A percentile compares a stretch with the other conserved stretches of the same genome.
These are phyloP conservation scores for Meloidogyne floridensis DNA, from an alignment of 1,140 invertebrate genomes.

Conservation along the genomic window DNA sequence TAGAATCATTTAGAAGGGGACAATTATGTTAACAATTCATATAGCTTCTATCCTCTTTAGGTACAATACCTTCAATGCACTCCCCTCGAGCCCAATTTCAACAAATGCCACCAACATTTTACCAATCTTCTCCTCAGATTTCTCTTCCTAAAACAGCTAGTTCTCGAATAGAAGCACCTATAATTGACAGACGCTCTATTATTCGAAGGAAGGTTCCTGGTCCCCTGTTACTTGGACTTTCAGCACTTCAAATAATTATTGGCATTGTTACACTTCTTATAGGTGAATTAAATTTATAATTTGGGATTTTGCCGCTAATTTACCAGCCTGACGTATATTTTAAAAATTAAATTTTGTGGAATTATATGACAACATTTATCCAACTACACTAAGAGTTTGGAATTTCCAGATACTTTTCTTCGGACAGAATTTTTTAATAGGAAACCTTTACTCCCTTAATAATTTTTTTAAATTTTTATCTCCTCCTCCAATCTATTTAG, in stretches of 20 bases:
- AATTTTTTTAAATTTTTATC: too few relatives aligned
- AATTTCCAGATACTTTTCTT: too few relatives aligned
- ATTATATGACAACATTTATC: too few relatives aligned
- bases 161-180: not conserved
- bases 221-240: conserved; percentile 28
- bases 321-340: too few relatives aligned
- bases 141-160: not conserved
- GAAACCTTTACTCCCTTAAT: too few relatives aligned
- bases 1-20: too few relatives aligned
- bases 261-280: conserved; percentile 34
- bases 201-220: conserved; percentile 28
- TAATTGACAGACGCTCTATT: conserved; percentile 15
- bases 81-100: conserved; percentile 9
- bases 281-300: conserved; percentile 22
- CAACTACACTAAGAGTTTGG: too few relatives aligned
- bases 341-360: too few relatives aligned
- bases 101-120: not conserved
- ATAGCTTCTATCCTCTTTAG: not conserved
- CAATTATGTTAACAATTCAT: too few relatives aligned
- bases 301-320: too few relatives aligned
- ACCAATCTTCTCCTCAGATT: not conserved
- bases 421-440: too few relatives aligned
- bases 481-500: not conserved
- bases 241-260: conserved; percentile 32
- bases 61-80: not conserved